These are phyloP conservation scores for Entomobrya proxima DNA, from an alignment of 2,888 invertebrate genomes.

Conservation along the genomic window DNA sequence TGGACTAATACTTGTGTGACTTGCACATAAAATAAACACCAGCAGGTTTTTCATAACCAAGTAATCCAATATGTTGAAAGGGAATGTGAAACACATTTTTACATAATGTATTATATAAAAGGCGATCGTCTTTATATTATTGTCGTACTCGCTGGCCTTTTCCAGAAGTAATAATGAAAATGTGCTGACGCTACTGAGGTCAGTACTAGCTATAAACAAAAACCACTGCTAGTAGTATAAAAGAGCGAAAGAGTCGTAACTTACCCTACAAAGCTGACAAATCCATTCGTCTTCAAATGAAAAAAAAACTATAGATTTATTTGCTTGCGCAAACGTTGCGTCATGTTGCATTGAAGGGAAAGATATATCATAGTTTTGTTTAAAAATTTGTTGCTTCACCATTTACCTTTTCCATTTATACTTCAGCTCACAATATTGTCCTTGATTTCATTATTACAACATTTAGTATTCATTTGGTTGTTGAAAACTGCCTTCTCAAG, in stretches of 20 bases:
- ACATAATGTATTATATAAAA: too few relatives aligned
- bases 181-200: constrained; percentile 30
- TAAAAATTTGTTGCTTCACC: neutral
- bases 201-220: constrained; percentile 12
- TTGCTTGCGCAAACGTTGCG: constrained; percentile 42
- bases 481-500: too few relatives aligned
- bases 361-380: constrained; percentile 15
- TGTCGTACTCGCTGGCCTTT: neutral
- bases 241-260: neutral
- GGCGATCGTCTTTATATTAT: neutral
- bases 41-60: constrained; percentile 23
- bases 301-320: constrained; percentile 53
- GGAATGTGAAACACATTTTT: neutral
- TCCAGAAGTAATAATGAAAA: constrained; percentile 36
- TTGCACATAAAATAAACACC: constrained; percentile 17
- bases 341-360: constrained; percentile 41
- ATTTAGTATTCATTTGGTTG: too few relatives aligned
- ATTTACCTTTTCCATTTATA: constrained; percentile 1
- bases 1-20: neutral
- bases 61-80: neutral
- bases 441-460: neutral
- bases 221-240: neutral
- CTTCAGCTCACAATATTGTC: neutral
- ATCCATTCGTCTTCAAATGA: neutral
- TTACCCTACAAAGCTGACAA: neutral